These are phyloP conservation scores for Turdus rufiventris DNA, from an alignment of 2,113 vertebrate species.

Conservation along the genomic window DNA sequence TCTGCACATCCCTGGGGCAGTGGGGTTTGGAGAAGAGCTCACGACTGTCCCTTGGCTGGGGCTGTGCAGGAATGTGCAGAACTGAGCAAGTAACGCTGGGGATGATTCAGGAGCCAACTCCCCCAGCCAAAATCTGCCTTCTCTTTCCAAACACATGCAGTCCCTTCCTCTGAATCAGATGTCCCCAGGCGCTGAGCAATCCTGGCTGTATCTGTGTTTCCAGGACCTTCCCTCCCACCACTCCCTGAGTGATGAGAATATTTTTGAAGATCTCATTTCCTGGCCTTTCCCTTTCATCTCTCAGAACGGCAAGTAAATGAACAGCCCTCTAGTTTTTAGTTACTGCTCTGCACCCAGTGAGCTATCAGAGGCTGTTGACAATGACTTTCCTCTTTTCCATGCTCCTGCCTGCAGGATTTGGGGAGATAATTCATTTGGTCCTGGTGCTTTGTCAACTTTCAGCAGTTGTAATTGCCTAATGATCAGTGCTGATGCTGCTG, in stretches of 20 bases:
- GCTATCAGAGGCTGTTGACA: slow-evolving; percentile 25
- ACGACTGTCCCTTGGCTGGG: accelerated
- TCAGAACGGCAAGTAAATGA: slow-evolving; percentile 20
- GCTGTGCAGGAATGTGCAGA: not conserved
- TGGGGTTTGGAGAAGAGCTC: not conserved
- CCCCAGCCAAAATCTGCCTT: not conserved
- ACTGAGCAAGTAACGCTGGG: not conserved
- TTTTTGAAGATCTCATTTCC: slow-evolving; percentile 53
- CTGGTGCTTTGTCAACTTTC: slow-evolving; percentile 50
- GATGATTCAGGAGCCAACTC: slow-evolving; percentile 11
- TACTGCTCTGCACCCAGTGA: slow-evolving; percentile 21
- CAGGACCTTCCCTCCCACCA: slow-evolving; percentile 56
- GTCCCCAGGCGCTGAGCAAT: slow-evolving; percentile 62
- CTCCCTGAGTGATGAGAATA: slow-evolving; percentile 20
- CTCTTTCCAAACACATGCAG: not conserved
- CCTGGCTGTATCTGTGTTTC: slow-evolving; percentile 56
- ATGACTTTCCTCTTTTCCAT: not conserved
- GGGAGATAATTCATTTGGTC: slow-evolving; percentile 57
- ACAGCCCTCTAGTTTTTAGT: slow-evolving; percentile 33
- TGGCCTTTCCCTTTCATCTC: slow-evolving; percentile 53
- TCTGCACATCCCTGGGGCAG: not conserved
- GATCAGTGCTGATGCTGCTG: slow-evolving; percentile 54
- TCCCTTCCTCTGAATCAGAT: slow-evolving; percentile 36
- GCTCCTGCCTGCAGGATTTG: slow-evolving; percentile 47
- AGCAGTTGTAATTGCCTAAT: slow-evolving; percentile 52